Conservation (phyloP, 2,113 vertebrate genomes). For the Galemys pyrenaicus region DNA sequence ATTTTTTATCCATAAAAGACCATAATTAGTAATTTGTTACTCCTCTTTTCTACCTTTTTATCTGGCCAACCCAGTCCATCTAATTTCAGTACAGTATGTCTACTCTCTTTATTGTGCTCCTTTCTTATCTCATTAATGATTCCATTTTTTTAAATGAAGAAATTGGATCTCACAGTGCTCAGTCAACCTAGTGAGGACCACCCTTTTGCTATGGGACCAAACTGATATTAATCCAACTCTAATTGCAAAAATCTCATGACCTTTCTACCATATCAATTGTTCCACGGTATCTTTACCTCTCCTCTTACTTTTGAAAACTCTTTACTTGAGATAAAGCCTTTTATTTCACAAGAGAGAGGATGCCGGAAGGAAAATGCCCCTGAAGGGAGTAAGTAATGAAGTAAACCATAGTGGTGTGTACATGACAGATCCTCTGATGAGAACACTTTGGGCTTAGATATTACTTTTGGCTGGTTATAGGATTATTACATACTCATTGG, state of each 20-base stretch:
- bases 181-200: background rate
- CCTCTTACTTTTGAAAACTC: background rate
- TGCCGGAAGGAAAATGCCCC: background rate
- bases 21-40: background rate
- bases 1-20: background rate
- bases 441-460: background rate
- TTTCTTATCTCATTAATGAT: background rate
- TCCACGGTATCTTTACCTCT: background rate
- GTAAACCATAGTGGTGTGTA: background rate
- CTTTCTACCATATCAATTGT: background rate
- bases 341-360: constrained; percentile 15
- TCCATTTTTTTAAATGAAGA: background rate
- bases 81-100: background rate
- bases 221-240: background rate
- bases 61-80: background rate
- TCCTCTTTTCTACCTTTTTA: background rate
- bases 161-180: background rate
- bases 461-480: background rate
- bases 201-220: background rate
- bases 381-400: constrained; percentile 32
- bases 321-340: constrained; percentile 33
- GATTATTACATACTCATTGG: background rate
- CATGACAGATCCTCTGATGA: constrained; percentile 2
- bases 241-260: background rate
- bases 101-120: background rate